Conservation (phyloP, 2,888 invertebrate genomes). For the Stomorhina lunata region DNA sequence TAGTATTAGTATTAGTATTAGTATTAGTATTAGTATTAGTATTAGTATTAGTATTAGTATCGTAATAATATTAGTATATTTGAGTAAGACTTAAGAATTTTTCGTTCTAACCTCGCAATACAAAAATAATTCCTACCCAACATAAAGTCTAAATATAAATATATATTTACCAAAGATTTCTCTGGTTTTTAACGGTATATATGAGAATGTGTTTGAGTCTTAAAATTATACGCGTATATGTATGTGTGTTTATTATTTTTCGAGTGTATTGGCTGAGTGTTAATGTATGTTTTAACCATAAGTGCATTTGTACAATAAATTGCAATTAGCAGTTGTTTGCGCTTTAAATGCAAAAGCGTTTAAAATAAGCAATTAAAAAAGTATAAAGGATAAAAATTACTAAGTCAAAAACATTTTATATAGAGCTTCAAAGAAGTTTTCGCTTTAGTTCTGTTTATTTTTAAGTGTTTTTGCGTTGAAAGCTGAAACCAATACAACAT, state of each 20-base stretch:
- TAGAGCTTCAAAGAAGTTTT: neutral
- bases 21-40: too few relatives aligned
- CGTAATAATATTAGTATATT: neutral
- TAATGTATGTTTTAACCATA: constrained; percentile 42
- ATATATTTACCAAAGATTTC: too few relatives aligned
- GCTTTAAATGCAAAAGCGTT: constrained; percentile 50
- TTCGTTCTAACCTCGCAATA: too few relatives aligned
- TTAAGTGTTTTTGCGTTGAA: too few relatives aligned
- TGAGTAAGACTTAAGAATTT: too few relatives aligned
- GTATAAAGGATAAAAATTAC: neutral
- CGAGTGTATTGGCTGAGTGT: constrained; percentile 34
- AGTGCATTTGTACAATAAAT: constrained; percentile 63
- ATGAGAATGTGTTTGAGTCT: neutral
- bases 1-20: too few relatives aligned
- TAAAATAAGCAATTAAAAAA: constrained; percentile 52
- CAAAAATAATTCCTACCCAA: too few relatives aligned
- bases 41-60: too few relatives aligned
- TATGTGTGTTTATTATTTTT: neutral
- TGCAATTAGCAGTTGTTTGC: constrained; percentile 59
- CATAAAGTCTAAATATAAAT: too few relatives aligned
- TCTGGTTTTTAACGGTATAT: too few relatives aligned
- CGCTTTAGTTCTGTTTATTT: too few relatives aligned
- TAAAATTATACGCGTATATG: neutral
- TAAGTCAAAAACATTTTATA: neutral
- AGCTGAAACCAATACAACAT: too few relatives aligned